phyloP scores from a whole-genome alignment of 2,113 vertebrate genomes.

The Eurypyga helias region DNA sequence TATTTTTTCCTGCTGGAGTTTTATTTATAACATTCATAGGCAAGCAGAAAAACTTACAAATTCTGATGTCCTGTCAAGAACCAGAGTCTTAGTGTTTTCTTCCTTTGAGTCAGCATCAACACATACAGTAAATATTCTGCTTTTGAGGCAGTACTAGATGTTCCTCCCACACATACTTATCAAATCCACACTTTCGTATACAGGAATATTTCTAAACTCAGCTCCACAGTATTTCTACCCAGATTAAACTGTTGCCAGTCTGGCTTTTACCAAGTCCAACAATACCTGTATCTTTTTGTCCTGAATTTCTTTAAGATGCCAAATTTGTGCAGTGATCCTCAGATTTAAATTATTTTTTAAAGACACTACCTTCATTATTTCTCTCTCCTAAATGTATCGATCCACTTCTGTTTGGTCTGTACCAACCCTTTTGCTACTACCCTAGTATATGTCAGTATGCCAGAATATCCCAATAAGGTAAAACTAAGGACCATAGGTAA shows the following conservation, averaged over 20 bases:
- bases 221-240: background rate
- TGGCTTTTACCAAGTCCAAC: background rate
- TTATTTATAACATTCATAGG: background rate
- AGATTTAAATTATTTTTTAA: background rate
- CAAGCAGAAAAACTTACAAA: background rate
- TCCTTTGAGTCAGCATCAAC: background rate
- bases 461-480: background rate
- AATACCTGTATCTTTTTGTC: background rate
- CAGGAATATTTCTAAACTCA: background rate
- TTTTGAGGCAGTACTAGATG: conserved; percentile 1
- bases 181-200: background rate
- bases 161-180: background rate
- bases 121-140: background rate
- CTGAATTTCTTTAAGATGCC: background rate
- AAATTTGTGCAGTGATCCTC: background rate
- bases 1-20: background rate
- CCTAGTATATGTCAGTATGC: background rate
- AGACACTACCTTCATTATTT: background rate
- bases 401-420: background rate
- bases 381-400: background rate
- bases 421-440: background rate
- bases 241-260: background rate
- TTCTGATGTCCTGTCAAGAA: background rate
- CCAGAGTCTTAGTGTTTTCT: background rate
- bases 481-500: background rate